Base-by-base conservation (phyloP, 2,113 vertebrate species). In the Pseudorasbora parva region DNA sequence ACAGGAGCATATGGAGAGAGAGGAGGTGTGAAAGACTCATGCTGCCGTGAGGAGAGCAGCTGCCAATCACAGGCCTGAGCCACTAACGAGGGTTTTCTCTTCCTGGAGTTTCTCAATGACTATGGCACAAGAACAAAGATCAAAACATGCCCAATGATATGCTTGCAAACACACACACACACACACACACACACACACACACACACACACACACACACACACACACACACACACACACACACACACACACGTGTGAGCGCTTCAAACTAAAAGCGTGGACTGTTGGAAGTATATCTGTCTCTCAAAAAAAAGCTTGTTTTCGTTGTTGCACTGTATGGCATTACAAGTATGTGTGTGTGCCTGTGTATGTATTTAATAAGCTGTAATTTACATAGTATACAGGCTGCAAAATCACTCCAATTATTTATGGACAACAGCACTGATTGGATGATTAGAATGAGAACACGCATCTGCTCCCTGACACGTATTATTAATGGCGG, bases 11-110 rank as follows among this genome's bases (percentile, higher is more conserved):
- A 94, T 91, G 90, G 94, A 88, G 89, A 88, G 88, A 84, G 82
- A 92, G 90, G 93, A 92, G 91, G 93, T 93, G 92, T 90, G 92
- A 94, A 93, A 93, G 88, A 88, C 88, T 86, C 82, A 69, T 87
- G 91, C 76, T 83, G 90, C 91, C 49, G 33, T 60, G 30, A 83
- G 87, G 91, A 88, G 91, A 89, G 90, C 88, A 90, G 79, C 87
- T 86, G 91, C 91, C 93, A 92, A 88, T 91, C 87, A 81, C 79
- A 90, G 87, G 83, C 86, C 74, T 14, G 30, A 47, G 19, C 43
- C 69, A 62, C n/a, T 68, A 69, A 81, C 64, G 1, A 81, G 45
- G 78, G 68, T 47, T 71, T 79, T 79, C 73, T 59, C 37, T 43
- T 71, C 47, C 66, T 8, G 19, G 23, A 33, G 83, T 80, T 89